phyloP scores from a whole-genome alignment of 1,140 invertebrate species.

The Drosophila yakuba region DNA sequence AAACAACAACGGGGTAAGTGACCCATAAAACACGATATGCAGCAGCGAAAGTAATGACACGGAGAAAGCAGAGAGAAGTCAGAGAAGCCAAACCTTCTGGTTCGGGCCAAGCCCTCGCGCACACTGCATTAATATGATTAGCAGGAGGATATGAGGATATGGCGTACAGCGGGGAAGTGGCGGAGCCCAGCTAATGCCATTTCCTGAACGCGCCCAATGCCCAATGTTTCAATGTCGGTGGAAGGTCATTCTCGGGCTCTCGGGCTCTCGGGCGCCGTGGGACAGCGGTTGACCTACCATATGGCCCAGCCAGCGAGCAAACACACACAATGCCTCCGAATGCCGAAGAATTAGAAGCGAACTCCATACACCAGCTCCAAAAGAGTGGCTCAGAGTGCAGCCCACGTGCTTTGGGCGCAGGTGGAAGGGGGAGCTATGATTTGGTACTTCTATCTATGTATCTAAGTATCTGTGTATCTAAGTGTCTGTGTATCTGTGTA shows the following conservation, averaged over 20 bases:
- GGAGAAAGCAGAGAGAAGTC: constrained; percentile 24
- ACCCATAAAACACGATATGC: constrained; percentile 52
- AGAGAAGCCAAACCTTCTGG: constrained; percentile 65
- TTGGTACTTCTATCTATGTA: not conserved
- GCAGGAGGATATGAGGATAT: constrained; percentile 50
- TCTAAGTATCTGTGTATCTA: not conserved
- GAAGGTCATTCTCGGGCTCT: constrained; percentile 36
- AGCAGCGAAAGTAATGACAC: constrained; percentile 57
- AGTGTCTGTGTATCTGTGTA: no score
- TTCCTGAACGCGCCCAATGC: constrained; percentile 66
- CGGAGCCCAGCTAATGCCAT: constrained; percentile 66
- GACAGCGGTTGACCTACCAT: constrained; percentile 38
- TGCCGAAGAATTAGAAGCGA: not conserved
- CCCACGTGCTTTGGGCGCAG: constrained; percentile 61
- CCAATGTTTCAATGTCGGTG: constrained; percentile 60
- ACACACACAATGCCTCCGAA: constrained; percentile 5
- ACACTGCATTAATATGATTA: constrained; percentile 80
- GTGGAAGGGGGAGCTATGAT: not conserved
- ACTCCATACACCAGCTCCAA: constrained; percentile 23
- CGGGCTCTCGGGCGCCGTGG: not conserved
- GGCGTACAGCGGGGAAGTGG: no score
- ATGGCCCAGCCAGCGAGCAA: constrained; percentile 35
- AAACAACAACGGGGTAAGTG: constrained; percentile 52
- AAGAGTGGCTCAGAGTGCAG: constrained; percentile 35
- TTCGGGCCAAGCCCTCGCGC: constrained; percentile 66